Conservation (phyloP, 2,113 vertebrate species). For the Actinemys pallida region DNA sequence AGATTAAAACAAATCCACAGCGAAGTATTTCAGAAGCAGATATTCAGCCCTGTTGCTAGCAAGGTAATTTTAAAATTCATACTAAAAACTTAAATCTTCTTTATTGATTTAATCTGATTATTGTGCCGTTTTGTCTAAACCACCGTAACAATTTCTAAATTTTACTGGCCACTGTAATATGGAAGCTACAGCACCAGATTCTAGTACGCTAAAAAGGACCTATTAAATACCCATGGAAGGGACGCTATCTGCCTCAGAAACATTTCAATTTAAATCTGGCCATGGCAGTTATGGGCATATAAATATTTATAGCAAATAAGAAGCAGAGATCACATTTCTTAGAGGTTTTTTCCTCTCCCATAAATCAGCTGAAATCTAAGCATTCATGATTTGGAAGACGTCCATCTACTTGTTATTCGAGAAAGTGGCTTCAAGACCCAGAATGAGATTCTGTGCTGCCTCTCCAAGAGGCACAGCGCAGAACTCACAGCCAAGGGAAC, state of each 20-base stretch:
- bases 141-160: conserved; percentile 24
- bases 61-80: conserved; percentile 1
- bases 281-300: not conserved
- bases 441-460: not conserved
- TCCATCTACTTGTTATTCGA: not conserved
- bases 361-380: not conserved
- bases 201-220: conserved; percentile 37
- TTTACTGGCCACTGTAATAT: conserved; percentile 34
- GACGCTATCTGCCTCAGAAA: conserved; percentile 5
- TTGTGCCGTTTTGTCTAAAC: conserved; percentile 22
- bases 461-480: not conserved
- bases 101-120: conserved; percentile 48
- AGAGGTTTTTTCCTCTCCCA: not conserved
- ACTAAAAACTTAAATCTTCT: not conserved
- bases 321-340: conserved; percentile 36
- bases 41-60: not conserved
- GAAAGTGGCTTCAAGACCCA: not conserved
- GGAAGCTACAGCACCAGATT: not conserved
- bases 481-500: not conserved
- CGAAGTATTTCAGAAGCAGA: conserved; percentile 7
- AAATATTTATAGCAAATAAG: conserved; percentile 40
- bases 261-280: conserved; percentile 30
- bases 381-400: conserved; percentile 4
- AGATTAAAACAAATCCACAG: not conserved
- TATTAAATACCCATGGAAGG: conserved; percentile 32